Conservation (phyloP, 2,888 invertebrate genomes). For the Liodrosophila aerea region DNA sequence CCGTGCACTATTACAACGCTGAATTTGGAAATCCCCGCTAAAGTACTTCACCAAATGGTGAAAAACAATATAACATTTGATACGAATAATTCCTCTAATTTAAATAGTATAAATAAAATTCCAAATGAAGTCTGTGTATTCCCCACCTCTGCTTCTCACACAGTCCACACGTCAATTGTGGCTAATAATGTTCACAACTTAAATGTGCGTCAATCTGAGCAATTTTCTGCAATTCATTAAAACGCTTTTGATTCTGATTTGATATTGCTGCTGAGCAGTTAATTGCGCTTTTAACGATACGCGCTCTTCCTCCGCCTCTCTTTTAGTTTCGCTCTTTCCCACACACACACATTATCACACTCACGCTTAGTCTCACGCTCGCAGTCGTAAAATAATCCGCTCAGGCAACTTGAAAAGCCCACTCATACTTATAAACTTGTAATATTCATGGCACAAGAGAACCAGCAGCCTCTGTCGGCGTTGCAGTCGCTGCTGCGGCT, state of each 20-base stretch:
- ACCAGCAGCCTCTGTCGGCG: conserved; percentile 7
- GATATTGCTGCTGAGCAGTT: conserved; percentile 64
- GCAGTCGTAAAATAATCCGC: conserved; percentile 6
- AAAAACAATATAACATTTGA: too few relatives aligned
- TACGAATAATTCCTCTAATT: too few relatives aligned
- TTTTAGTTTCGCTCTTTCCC: conserved; percentile 24
- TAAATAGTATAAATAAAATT: too few relatives aligned
- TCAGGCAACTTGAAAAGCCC: conserved; percentile 28
- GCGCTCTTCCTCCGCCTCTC: conserved; percentile 20
- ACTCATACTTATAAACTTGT: conserved; percentile 45
- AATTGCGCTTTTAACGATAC: conserved; percentile 67
- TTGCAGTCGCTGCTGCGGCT: conserved; percentile 6
- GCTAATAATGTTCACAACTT: conserved; percentile 47
- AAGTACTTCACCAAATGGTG: too few relatives aligned
- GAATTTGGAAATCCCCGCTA: too few relatives aligned
- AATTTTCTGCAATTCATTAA: conserved; percentile 74
- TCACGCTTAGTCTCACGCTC: background rate
- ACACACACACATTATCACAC: conserved; percentile 18
- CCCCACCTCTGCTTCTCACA: conserved; percentile 9
- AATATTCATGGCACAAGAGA: conserved; percentile 56
- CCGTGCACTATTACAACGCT: background rate
- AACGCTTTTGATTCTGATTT: conserved; percentile 70
- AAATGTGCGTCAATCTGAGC: conserved; percentile 59
- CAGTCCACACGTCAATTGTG: conserved; percentile 49
- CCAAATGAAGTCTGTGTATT: too few relatives aligned